Evolutionary conservation across 2,888 invertebrate species (phyloP).

Genomic region (Scrobipalpa costella): DNA sequence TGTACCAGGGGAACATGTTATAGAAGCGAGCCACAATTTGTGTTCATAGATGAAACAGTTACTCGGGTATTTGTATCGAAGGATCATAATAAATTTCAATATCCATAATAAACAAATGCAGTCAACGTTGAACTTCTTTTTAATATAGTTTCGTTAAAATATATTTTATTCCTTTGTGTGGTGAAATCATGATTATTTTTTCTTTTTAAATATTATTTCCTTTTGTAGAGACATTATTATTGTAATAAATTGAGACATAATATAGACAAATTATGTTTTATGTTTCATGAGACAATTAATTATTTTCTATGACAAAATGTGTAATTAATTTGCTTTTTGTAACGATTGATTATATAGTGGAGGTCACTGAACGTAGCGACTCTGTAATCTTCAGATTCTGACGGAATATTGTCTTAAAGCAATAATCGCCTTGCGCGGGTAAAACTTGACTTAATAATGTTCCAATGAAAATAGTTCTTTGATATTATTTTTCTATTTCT

Average conservation of each 20-base stretch:
- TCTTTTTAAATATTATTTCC: slow-evolving; percentile 57
- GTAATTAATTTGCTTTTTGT: slow-evolving; percentile 54
- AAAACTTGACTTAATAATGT: slow-evolving; percentile 67
- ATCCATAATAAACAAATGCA: slow-evolving; percentile 61
- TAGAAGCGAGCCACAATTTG: slow-evolving; percentile 75
- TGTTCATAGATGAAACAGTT: slow-evolving; percentile 75
- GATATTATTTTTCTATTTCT: slow-evolving; percentile 82
- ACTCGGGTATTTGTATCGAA: slow-evolving; percentile 60
- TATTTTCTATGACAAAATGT: slow-evolving; percentile 48
- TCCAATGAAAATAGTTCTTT: slow-evolving; percentile 76
- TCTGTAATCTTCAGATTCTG: slow-evolving; percentile 45
- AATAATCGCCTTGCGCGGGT: slow-evolving; percentile 19
- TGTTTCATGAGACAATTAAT: slow-evolving; percentile 60
- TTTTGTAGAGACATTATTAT: slow-evolving; percentile 60
- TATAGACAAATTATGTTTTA: slow-evolving; percentile 61
- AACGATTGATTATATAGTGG: slow-evolving; percentile 44
- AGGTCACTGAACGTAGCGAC: slow-evolving; percentile 31
- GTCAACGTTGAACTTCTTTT: slow-evolving; percentile 51
- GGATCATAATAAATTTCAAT: slow-evolving; percentile 69
- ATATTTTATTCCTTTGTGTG: slow-evolving; percentile 64
- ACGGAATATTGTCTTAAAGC: slow-evolving; percentile 33
- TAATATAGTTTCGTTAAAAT: slow-evolving; percentile 49
- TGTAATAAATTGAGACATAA: slow-evolving; percentile 71
- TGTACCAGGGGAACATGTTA: slow-evolving; percentile 65
- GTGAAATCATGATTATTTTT: slow-evolving; percentile 63